These are phyloP conservation scores for Dasysyrphus tricinctus DNA, from an alignment of 2,888 invertebrate species.

Conservation along the genomic window DNA sequence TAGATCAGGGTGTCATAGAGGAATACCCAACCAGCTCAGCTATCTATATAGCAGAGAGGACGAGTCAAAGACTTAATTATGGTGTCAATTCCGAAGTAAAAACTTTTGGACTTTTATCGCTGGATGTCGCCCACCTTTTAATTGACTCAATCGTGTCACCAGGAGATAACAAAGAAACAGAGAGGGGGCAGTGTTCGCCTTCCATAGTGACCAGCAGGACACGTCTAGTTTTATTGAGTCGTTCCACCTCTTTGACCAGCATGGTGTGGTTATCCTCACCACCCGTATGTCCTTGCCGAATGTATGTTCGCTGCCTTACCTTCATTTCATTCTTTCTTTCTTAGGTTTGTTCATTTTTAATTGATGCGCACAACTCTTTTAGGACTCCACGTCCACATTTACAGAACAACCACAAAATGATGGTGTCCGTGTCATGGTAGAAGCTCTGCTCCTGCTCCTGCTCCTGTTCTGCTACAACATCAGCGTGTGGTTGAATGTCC, in stretches of 20 bases:
- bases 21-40: neutral
- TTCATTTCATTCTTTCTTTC: constrained; percentile 19
- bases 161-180: constrained; percentile 70
- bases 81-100: constrained; percentile 74
- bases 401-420: constrained; percentile 9
- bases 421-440: constrained; percentile 40
- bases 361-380: constrained; percentile 58
- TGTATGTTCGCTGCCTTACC: constrained; percentile 20
- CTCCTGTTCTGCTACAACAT: neutral
- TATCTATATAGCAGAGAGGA: neutral
- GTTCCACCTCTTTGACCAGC: constrained; percentile 39
- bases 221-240: constrained; percentile 45
- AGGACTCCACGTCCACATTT: neutral
- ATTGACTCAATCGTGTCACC: constrained; percentile 73
- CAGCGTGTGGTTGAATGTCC: constrained; percentile 39
- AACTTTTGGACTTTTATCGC: constrained; percentile 74
- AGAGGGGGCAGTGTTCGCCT: neutral
- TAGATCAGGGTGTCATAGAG: constrained; percentile 8
- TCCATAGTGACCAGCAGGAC: constrained; percentile 39
- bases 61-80: constrained; percentile 73
- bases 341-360: constrained; percentile 60
- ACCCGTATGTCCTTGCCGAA: constrained; percentile 56
- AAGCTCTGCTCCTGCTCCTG: neutral
- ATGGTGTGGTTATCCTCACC: constrained; percentile 28
- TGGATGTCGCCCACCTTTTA: constrained; percentile 71